Percentiles rank a stretch among this genome's conserved stretches.
Evolutionary conservation across 2,797 vertebrate genomes (phyloP).

Genomic region (Moxostoma hubbsi): DNA sequence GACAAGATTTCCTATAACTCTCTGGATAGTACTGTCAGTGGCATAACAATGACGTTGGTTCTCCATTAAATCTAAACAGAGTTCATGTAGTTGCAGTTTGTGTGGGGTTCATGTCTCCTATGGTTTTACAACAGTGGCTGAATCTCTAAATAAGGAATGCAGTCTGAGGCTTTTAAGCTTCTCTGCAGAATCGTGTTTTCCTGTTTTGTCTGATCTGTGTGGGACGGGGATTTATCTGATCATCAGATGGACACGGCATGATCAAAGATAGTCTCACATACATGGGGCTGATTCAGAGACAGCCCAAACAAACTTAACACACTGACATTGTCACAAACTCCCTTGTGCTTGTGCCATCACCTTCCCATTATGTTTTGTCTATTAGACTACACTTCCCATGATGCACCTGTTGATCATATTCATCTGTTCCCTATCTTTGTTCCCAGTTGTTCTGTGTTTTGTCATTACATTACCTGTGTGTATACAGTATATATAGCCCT

Average conservation of each 20-base stretch:
- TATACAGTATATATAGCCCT: too few relatives aligned
- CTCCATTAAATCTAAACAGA: slow-evolving; percentile 28
- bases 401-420: too few relatives aligned
- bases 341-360: not conserved
- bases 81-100: slow-evolving; percentile 17
- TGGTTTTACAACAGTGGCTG: not conserved
- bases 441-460: too few relatives aligned
- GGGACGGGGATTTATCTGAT: slow-evolving; percentile 20
- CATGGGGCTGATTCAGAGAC: slow-evolving; percentile 19
- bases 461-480: too few relatives aligned
- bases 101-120: not conserved
- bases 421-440: too few relatives aligned
- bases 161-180: slow-evolving; percentile 27
- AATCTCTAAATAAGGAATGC: not conserved
- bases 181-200: not conserved
- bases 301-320: too few relatives aligned
- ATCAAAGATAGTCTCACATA: slow-evolving; percentile 16
- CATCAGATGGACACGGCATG: slow-evolving; percentile 35
- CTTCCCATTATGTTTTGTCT: too few relatives aligned
- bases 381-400: too few relatives aligned
- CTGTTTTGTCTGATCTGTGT: slow-evolving; percentile 22
- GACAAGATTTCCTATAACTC: slow-evolving; percentile 7
- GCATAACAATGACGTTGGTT: slow-evolving; percentile 20
- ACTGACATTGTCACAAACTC: not conserved
- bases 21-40: slow-evolving; percentile 9